Percentiles rank a stretch among this genome's conserved stretches.
phyloP scores from a whole-genome alignment of 2,888 invertebrate species.

The Ischnura elegans region DNA sequence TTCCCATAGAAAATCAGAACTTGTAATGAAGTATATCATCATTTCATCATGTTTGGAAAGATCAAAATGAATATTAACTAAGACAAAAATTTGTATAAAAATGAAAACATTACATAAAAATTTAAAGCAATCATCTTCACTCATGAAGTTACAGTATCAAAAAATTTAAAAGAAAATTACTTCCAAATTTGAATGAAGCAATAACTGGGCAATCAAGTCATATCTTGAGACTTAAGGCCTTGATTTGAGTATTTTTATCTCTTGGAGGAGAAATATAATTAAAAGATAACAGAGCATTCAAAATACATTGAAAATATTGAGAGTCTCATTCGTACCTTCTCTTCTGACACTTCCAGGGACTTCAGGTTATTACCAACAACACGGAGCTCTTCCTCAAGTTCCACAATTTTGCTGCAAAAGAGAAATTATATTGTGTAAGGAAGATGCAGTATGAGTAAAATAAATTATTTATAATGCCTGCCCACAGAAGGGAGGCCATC shows the following conservation, averaged over 20 bases:
- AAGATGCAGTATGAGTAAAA: constrained; percentile 32
- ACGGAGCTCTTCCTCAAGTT: constrained; percentile 99
- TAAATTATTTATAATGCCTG: too few species aligned
- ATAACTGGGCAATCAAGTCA: neutral
- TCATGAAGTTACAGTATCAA: neutral
- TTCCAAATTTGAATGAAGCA: neutral
- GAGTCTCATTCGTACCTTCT: constrained; percentile 89
- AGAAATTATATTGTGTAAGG: too few species aligned
- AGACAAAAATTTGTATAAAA: neutral
- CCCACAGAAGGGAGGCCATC: too few species aligned
- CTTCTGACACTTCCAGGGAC: constrained; percentile 99
- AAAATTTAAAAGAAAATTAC: neutral
- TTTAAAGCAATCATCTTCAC: too few species aligned
- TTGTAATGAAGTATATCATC: neutral
- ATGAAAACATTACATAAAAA: neutral
- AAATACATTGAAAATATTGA: neutral
- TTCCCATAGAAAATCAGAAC: neutral
- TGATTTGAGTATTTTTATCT: too few species aligned
- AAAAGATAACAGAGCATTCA: neutral
- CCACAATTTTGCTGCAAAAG: constrained; percentile 98
- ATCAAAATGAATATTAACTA: neutral
- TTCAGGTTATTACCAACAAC: constrained; percentile 99
- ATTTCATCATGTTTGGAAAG: neutral
- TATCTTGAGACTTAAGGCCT: too few species aligned
- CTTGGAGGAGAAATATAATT: too few species aligned